These are phyloP conservation scores for Romanogobio albipinnatus DNA, from an alignment of 2,113 vertebrate genomes.

Conservation along the genomic window DNA sequence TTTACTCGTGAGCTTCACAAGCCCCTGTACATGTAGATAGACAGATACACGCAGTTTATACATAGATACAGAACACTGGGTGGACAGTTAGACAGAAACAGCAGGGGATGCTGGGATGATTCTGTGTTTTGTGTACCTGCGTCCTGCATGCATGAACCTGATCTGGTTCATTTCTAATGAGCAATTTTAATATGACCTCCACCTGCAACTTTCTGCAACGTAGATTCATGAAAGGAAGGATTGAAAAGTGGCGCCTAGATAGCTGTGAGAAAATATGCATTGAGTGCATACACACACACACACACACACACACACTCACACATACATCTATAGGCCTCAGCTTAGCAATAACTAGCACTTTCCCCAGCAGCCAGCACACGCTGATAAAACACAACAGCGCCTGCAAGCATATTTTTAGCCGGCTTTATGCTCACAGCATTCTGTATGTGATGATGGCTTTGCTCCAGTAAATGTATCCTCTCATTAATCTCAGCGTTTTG, in stretches of 20 bases:
- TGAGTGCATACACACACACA: neutral
- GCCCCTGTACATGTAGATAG: neutral
- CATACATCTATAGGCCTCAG: neutral
- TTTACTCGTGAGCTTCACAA: too few relatives aligned
- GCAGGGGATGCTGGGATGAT: neutral
- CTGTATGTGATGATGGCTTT: conserved; percentile 38
- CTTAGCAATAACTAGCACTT: conserved; percentile 34
- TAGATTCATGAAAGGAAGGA: neutral
- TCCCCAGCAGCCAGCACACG: conserved; percentile 4
- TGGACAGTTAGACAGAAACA: conserved; percentile 23
- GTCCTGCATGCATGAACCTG: neutral
- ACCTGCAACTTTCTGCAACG: neutral
- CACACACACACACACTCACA: neutral
- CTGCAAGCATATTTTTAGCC: conserved; percentile 32
- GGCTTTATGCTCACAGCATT: neutral
- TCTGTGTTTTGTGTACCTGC: too few relatives aligned
- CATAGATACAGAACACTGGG: conserved; percentile 4
- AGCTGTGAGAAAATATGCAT: neutral
- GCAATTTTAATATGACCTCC: neutral
- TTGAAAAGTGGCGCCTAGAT: neutral
- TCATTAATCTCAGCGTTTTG: conserved; percentile 34
- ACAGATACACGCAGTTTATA: neutral
- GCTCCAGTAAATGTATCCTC: conserved; percentile 32
- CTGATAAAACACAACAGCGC: conserved; percentile 41
- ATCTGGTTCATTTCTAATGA: neutral